Conservation (phyloP, 2,797 vertebrate species). For the Buphagus erythrorhynchus region DNA sequence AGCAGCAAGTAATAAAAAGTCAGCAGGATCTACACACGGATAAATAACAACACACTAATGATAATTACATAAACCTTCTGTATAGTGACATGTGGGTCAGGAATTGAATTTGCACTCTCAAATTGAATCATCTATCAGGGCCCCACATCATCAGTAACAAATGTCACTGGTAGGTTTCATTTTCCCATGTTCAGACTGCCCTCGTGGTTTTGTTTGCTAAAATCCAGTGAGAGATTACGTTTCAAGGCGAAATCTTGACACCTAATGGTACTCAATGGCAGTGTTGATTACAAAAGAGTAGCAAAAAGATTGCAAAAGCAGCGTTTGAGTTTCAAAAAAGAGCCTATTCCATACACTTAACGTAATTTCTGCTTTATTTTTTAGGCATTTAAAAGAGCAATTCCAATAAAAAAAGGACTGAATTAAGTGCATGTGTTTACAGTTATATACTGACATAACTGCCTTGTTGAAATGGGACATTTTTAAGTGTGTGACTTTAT, state of each 20-base stretch:
- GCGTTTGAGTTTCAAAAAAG: background rate
- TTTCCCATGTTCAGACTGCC: background rate
- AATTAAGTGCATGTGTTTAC: background rate
- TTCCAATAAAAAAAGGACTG: background rate
- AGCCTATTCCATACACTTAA: background rate
- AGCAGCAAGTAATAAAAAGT: constrained; percentile 37
- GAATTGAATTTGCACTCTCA: constrained; percentile 29
- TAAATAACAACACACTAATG: constrained; percentile 34
- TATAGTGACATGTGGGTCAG: constrained; percentile 38
- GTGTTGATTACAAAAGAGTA: background rate
- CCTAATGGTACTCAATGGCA: background rate
- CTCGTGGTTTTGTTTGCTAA: background rate
- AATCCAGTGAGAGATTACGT: background rate
- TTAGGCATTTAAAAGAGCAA: background rate
- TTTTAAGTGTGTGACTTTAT: background rate
- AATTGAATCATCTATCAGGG: constrained; percentile 46
- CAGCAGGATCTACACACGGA: constrained; percentile 13
- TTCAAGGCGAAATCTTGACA: background rate
- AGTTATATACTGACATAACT: background rate
- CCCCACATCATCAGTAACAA: background rate
- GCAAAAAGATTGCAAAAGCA: background rate
- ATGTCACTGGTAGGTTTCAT: background rate
- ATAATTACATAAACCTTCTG: constrained; percentile 59
- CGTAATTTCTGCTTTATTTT: background rate
- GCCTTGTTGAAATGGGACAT: background rate